Evolutionary conservation across 2,797 vertebrate species (phyloP), one percentile per base, ranked within the genome.

Genomic region (Picus viridis): DNA sequence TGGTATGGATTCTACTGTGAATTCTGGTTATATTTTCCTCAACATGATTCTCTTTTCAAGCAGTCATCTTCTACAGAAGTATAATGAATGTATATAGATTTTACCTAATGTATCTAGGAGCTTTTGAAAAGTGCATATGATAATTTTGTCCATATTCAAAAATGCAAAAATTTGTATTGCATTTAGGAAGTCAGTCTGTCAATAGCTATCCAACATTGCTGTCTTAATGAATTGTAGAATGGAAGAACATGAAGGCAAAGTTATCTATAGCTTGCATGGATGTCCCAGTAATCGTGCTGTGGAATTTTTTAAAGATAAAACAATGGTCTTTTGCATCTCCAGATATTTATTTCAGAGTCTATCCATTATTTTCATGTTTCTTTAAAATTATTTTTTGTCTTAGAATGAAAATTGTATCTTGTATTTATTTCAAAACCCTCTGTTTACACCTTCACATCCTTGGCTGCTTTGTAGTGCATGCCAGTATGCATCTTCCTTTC

Each of bases 141-240:
- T 80, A n/a, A 26, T 56, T 13, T 47, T 29, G 10, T 63, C 73
- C 9, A 47, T 56, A 8, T 70, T 10, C 39, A 88, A 32, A 77
- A 85, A 71, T 27, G 41, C 4, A 62, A 15, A 71, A n/a, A 39
- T 34, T 27, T 79, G 2, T 73, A 7, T 53, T 0, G 0, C 0
- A 1, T 54, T 76, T 34, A 85, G 30, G 36, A 62, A 23, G 27
- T 22, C 22, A 61, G 4, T 70, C 45, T 68, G 67, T 58, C 18
- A 67, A 26, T 43, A 68, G 45, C 41, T 74, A 2, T 64, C 13
- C 12, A 64, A 15, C 8, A 1, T 68, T 83, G 32, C 73, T 61
- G 8, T 53, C n/a, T 77, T 72, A 80, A 58, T 76, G 29, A 45
- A 2, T 58, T 78, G 24, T 8, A 16, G 3, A n/a, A 27, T 57